Conservation (phyloP, 2,888 invertebrate genomes). For the Endomychus coccineus region DNA sequence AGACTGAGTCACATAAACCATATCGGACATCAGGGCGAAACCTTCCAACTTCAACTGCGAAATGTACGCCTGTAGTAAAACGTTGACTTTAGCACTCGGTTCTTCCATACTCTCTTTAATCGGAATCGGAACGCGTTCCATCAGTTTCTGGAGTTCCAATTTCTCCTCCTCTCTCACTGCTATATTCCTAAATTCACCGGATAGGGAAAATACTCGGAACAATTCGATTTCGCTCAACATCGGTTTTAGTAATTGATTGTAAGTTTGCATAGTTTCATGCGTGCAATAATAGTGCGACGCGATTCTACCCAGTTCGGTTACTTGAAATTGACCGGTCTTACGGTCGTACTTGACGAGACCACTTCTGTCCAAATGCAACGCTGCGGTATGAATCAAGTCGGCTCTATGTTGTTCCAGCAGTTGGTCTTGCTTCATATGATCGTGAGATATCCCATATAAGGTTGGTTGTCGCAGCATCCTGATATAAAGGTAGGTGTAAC, state of each 20-base stretch:
- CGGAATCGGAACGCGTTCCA: constrained; percentile 92
- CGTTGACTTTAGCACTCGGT: constrained; percentile 94
- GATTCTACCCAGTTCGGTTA: constrained; percentile 91
- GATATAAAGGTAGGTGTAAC: constrained; percentile 95
- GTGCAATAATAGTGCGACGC: constrained; percentile 98
- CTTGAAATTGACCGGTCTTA: constrained; percentile 72
- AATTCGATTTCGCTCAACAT: constrained; percentile 96
- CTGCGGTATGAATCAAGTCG: constrained; percentile 93
- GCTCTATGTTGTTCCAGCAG: constrained; percentile 84
- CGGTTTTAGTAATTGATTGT: constrained; percentile 92
- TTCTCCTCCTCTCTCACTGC: constrained; percentile 95
- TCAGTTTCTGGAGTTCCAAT: constrained; percentile 89
- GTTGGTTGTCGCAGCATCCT: constrained; percentile 87
- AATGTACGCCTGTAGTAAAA: constrained; percentile 93
- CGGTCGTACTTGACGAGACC: constrained; percentile 94
- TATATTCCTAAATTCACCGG: constrained; percentile 90
- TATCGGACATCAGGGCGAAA: constrained; percentile 97
- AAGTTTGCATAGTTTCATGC: constrained; percentile 92
- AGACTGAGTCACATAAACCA: constrained; percentile 98
- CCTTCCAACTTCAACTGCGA: constrained; percentile 97
- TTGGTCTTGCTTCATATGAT: constrained; percentile 73
- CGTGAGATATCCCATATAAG: constrained; percentile 80
- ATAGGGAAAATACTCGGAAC: constrained; percentile 96
- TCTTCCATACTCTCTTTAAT: constrained; percentile 99
- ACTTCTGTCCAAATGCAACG: constrained; percentile 81